Base-by-base conservation (phyloP, 2,888 invertebrate species). In the Theretra japonica region DNA sequence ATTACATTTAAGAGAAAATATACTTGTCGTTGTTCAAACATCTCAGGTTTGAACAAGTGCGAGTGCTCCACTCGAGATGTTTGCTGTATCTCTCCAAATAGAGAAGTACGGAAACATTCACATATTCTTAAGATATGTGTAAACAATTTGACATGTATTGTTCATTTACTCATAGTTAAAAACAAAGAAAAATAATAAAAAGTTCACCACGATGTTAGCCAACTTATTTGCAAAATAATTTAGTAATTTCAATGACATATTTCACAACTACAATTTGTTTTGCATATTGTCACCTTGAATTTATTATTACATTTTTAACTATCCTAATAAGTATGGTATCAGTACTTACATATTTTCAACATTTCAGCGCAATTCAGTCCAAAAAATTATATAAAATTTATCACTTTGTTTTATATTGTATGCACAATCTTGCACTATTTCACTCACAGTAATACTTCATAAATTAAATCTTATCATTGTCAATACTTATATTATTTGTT, bases 391-490 rank as follows among this genome's bases (percentile, higher is more conserved):
- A 23, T 48, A 48, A 17, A 15, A 41, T 65, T 65, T 25, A 48
- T 6, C 53, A 53, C 53, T n/a, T 5, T 15, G 41, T 41, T 41
- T 41, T 15, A 53, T 53, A n/a, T 53, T 7, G 6, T 53, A 53
- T 53, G 17, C n/a, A 41, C n/a, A 53, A n/a, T n/a, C 15, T 15
- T 48, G 11, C 65, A 65, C 65, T 65, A 48, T 48, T 28, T 17
- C n/a, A 28, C 21, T 11, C 33, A 56, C 30, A 69, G n/a, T 69
- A 50, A 33, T 69, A 33, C 4, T 69, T 56, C n/a, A 56, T 30
- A 30, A 7, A 56, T 56, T 28, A 69, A 56, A 30, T 56, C 65
- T 69, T 69, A 69, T 56, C 56, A 69, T 69, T 21, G 56, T 69
- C 56, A 56, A 48, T 65, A 48, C 48, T 48, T 65, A 23, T 48